Base-by-base conservation (phyloP, 2,113 vertebrate species). In the Embiotoca jacksoni region DNA sequence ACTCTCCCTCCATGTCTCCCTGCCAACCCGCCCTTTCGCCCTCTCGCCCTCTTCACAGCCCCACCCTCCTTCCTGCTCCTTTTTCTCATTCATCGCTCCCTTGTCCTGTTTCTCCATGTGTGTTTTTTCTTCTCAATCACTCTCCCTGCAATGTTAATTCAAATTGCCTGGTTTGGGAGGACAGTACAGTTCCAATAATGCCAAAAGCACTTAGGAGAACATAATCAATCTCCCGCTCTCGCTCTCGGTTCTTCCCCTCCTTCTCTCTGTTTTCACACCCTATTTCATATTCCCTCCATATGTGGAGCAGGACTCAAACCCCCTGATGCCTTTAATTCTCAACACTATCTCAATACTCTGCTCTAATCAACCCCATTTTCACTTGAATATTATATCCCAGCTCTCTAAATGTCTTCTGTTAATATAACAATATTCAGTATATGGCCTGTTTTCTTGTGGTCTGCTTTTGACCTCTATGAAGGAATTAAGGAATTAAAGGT, bases 211-310 rank as follows among this genome's bases (percentile, higher is more conserved):
- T 94, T 93, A 92, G 75, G 61, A 84, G 88, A 67, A 89, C 89
- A 92, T 92, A 91, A 94, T 94, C 93, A 94, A 92, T 94, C 93
- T 92, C 75, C 63, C 78, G 75, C 81, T 65, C 81, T 67, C 55
- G 35, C 58, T 15, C 59, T 79, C 68, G 13, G 36, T 73, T 78
- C 33, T 72, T 64, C 62, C 61, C 75, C 57, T 72, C 67, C 39
- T 39, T 64, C 54, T 72, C 71, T 62, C 50, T 8, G 6, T 84
- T 89, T 87, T 86, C 89, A 89, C 87, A 80, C 80, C 62, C 80
- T 73, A 64, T 86, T 89, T 89, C 83, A 80, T 68, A 88, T 83
- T 89, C 78, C 79, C 59, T 75, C 81, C 74, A 88, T 88, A 85
- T 84, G 76, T 82, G 77, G 75, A 86, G 53, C 58, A 50, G 68